These are phyloP conservation scores for Hypselothyrea guttata DNA, from an alignment of 2,888 invertebrate genomes.

Conservation along the genomic window DNA sequence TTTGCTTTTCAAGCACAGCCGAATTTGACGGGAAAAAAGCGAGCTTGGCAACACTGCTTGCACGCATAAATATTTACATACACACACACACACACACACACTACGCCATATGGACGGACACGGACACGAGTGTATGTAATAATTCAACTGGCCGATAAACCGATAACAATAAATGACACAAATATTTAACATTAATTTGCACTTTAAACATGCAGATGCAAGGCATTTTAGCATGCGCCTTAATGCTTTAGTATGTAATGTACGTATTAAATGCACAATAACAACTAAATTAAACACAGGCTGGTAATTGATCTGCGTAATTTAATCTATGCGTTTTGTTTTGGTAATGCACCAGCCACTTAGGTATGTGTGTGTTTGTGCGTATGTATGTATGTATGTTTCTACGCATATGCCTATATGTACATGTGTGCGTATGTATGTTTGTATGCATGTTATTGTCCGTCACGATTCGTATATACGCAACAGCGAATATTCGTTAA, in stretches of 20 bases:
- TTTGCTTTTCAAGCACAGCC: too few species aligned
- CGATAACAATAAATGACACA: background rate
- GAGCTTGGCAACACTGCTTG: too few species aligned
- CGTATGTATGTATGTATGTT: background rate
- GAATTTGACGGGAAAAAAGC: too few species aligned
- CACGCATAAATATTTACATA: background rate
- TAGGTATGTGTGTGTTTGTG: background rate
- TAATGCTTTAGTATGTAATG: too few species aligned
- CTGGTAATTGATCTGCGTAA: slow-evolving; percentile 2
- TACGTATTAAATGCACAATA: background rate
- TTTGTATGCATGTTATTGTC: slow-evolving; percentile 1
- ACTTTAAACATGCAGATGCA: background rate
- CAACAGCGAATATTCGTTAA: background rate
- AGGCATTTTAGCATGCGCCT: too few species aligned
- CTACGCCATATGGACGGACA: too few species aligned
- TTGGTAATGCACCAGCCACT: slow-evolving; percentile 4
- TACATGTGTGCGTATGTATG: background rate
- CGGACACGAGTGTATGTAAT: too few species aligned
- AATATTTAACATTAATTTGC: slow-evolving; percentile 12
- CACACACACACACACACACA: background rate
- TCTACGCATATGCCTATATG: slow-evolving; percentile 4
- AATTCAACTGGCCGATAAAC: background rate
- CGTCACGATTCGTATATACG: background rate
- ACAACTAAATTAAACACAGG: slow-evolving; percentile 1
- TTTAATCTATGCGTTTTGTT: slow-evolving; percentile 7